Percentiles rank a stretch among this genome's conserved stretches.
phyloP scores from a whole-genome alignment of 2,113 vertebrate species.

The Muscicapa adusta region DNA sequence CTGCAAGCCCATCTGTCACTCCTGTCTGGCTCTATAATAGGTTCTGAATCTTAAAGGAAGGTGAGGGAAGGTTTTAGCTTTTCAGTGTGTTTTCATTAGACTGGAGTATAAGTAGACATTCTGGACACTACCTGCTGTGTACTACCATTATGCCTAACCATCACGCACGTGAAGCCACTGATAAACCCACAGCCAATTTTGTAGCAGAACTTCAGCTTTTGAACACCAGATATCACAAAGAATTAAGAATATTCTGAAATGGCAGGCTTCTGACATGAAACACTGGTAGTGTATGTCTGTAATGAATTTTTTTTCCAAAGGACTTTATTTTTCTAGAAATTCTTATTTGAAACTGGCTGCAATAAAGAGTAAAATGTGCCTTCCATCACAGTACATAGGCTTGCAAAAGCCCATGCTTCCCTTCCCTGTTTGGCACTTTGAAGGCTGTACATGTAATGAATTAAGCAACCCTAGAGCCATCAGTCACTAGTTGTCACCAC shows the following conservation, averaged over 20 bases:
- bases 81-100: neutral
- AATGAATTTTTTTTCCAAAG: neutral
- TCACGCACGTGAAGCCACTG: accelerated
- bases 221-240: neutral
- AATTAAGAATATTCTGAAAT: neutral
- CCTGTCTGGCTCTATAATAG: neutral
- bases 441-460: neutral
- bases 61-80: neutral
- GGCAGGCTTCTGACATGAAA: neutral
- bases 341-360: neutral
- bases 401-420: neutral
- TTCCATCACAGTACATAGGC: neutral
- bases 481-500: neutral
- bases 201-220: neutral
- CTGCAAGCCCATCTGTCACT: neutral
- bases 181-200: neutral
- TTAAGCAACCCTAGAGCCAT: neutral
- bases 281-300: neutral
- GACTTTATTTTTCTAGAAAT: neutral
- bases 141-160: neutral
- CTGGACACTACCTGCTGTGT: accelerated
- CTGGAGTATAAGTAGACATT: neutral
- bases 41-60: neutral
- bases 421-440: neutral
- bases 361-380: neutral